A percentile compares a stretch with the other conserved stretches of the same genome.
Evolutionary conservation across 2,888 invertebrate genomes (phyloP).

Genomic region (Pristionchus entomophagus): DNA sequence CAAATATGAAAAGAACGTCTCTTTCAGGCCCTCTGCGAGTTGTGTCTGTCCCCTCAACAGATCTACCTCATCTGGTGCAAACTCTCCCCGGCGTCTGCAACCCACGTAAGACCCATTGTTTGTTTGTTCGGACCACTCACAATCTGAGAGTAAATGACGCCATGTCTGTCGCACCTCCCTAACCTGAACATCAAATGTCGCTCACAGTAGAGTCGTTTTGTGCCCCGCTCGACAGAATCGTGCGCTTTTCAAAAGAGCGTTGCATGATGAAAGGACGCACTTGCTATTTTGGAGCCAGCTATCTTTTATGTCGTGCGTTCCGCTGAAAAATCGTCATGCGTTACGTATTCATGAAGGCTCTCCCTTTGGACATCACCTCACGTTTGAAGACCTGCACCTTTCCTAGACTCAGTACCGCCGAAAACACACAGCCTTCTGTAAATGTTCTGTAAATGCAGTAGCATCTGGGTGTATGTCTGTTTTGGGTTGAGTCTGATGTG

Average conservation of each 20-base stretch:
- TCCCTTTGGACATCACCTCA: too few relatives aligned
- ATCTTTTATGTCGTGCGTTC: too few relatives aligned
- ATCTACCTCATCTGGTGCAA: constrained; percentile 71
- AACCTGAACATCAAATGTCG: neutral
- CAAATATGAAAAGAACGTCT: too few relatives aligned
- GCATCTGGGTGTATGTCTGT: neutral
- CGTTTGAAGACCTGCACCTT: too few relatives aligned
- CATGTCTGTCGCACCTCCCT: neutral
- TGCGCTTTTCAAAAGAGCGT: neutral
- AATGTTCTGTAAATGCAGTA: too few relatives aligned
- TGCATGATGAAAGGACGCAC: neutral
- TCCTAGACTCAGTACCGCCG: too few relatives aligned
- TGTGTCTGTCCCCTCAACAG: constrained; percentile 62
- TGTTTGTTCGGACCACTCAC: neutral
- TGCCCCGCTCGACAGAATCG: neutral
- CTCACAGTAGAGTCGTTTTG: neutral
- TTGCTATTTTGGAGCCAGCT: constrained; percentile 9
- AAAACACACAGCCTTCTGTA: too few relatives aligned
- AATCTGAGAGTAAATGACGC: neutral
- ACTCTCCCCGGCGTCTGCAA: constrained; percentile 56
- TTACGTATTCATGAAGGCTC: too few relatives aligned
- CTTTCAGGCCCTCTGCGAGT: constrained; percentile 47
- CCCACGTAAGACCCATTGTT: constrained; percentile 51
- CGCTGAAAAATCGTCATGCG: too few relatives aligned
- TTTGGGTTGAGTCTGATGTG: neutral